phyloP scores from a whole-genome alignment of 92 coral and sea anemone genomes.

The Micromussa lordhowensis region DNA sequence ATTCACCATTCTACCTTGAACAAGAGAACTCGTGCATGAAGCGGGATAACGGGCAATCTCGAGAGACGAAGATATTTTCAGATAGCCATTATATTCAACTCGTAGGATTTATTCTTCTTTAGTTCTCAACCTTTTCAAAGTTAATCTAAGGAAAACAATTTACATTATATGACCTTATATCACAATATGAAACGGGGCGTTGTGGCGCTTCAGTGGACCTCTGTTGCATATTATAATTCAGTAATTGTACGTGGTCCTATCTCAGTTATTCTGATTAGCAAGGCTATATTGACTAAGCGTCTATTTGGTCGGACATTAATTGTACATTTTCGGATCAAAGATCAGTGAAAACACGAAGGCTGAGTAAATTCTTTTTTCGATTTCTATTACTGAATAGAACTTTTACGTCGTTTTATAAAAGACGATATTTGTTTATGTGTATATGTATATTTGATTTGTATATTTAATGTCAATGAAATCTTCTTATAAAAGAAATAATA shows the following conservation, averaged over 20 bases:
- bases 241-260: background rate
- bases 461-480: background rate
- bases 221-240: background rate
- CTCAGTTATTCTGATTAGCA: background rate
- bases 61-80: background rate
- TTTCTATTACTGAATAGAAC: background rate
- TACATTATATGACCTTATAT: background rate
- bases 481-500: background rate
- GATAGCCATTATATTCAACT: background rate
- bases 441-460: background rate
- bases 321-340: background rate
- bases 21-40: no score
- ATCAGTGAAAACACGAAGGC: background rate
- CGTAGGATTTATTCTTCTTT: no score
- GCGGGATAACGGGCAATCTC: background rate
- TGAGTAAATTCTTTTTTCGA: background rate
- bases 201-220: background rate
- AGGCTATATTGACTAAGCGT: background rate
- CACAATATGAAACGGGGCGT: background rate
- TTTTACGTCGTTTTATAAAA: background rate
- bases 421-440: no score
- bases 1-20: no score
- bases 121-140: no score
- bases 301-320: background rate
- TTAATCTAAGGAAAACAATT: background rate